These are phyloP conservation scores for Synergus umbraculus DNA, from an alignment of 2,888 invertebrate species.

Conservation along the genomic window DNA sequence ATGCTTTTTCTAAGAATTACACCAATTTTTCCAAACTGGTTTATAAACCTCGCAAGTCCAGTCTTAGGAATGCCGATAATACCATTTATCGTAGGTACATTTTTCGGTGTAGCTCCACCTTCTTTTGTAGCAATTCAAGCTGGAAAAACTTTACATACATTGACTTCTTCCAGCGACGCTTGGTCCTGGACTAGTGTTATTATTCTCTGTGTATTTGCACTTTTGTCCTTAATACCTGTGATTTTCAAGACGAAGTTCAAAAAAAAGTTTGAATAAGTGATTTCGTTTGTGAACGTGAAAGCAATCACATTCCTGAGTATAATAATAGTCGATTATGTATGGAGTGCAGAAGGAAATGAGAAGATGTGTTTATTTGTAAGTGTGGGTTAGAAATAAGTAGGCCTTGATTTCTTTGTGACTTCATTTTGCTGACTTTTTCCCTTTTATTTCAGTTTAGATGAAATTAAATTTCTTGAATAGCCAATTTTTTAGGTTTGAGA, in stretches of 20 bases:
- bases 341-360: not conserved
- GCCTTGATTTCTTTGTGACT: not conserved
- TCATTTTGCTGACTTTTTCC: not conserved
- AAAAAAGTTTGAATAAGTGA: conserved; percentile 85
- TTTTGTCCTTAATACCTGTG: conserved; percentile 92
- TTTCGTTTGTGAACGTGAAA: not conserved
- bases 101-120: conserved; percentile 97
- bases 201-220: conserved; percentile 87
- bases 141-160: conserved; percentile 95
- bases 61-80: conserved; percentile 96
- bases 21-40: conserved; percentile 99
- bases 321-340: not conserved
- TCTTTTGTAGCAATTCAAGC: conserved; percentile 98
- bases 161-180: conserved; percentile 92
- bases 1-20: conserved; percentile 98
- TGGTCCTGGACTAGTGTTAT: conserved; percentile 93
- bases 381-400: not conserved
- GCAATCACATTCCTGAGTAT: conserved; percentile 38
- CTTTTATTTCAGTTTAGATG: not conserved
- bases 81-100: conserved; percentile 97
- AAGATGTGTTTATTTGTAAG: not conserved
- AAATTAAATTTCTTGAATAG: not conserved
- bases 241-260: conserved; percentile 89
- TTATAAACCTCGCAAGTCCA: conserved; percentile 97
- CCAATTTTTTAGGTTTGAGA: not conserved